Conservation (phyloP, 30 jellyfish, hydroid and myxozoan genomes). For the Pseudorhiza aurosa region DNA sequence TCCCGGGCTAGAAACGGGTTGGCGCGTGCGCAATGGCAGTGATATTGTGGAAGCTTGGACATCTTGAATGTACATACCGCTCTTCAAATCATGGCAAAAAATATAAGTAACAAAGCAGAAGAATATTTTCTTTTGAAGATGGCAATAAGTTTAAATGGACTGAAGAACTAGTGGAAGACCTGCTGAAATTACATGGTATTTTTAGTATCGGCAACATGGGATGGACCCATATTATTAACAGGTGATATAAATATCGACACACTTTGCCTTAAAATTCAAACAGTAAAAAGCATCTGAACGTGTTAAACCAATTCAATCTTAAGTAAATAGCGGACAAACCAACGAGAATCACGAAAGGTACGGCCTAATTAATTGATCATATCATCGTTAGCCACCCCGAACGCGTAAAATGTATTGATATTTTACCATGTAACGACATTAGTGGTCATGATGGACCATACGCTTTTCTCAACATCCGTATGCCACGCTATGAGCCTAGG, state of each 20-base stretch:
- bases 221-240: constrained; percentile 14
- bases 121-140: no score
- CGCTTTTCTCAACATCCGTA: constrained; percentile 5
- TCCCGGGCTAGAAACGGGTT: no score
- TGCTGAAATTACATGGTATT: no score
- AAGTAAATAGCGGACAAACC: not conserved
- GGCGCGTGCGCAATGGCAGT: no score
- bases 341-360: constrained; percentile 1
- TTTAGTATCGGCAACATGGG: constrained; percentile 35
- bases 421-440: constrained; percentile 18
- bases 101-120: no score
- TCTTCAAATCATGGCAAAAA: no score
- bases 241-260: constrained; percentile 11
- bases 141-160: no score
- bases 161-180: no score
- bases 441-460: constrained; percentile 34
- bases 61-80: no score
- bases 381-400: not conserved
- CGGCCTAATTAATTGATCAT: not conserved
- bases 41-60: no score
- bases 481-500: constrained; percentile 20
- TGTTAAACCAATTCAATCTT: not conserved
- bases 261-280: constrained; percentile 5
- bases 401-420: not conserved
- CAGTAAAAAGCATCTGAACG: constrained; percentile 3